These are phyloP conservation scores for Eleginops maclovinus DNA, from an alignment of 2,113 vertebrate genomes.

Conservation along the genomic window DNA sequence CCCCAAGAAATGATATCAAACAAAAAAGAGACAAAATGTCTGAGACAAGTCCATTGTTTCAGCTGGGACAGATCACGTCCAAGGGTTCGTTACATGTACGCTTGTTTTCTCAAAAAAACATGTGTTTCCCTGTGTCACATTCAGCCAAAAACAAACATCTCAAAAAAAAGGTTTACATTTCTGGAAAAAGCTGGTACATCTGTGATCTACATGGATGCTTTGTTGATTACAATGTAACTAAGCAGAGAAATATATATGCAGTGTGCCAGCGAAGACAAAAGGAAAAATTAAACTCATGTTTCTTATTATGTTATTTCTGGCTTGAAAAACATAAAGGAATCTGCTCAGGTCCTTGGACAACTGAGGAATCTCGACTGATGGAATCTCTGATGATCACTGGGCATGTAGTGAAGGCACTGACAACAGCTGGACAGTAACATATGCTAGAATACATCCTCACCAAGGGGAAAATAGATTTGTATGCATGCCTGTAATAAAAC, in stretches of 20 bases:
- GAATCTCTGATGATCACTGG: slow-evolving; percentile 53
- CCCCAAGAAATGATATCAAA: slow-evolving; percentile 64
- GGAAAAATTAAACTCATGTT: not conserved
- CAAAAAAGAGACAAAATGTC: slow-evolving; percentile 36
- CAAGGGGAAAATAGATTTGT: slow-evolving; percentile 44
- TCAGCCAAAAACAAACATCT: slow-evolving; percentile 25
- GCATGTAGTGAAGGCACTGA: slow-evolving; percentile 78
- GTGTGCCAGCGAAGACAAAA: slow-evolving; percentile 19
- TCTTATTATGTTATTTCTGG: slow-evolving; percentile 32
- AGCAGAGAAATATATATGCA: slow-evolving; percentile 33
- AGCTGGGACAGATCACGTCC: slow-evolving; percentile 42
- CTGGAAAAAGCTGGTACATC: slow-evolving; percentile 21
- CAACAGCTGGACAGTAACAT: slow-evolving; percentile 57
- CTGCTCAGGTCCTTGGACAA: slow-evolving; percentile 26
- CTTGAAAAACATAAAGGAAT: slow-evolving; percentile 57
- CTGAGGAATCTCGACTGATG: slow-evolving; percentile 44
- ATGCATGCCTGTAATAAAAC: slow-evolving; percentile 42
- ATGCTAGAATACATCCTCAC: slow-evolving; percentile 43
- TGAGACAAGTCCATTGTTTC: slow-evolving; percentile 39
- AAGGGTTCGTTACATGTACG: not conserved
- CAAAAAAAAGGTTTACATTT: slow-evolving; percentile 13
- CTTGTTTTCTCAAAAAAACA: not conserved
- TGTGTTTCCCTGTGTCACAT: slow-evolving; percentile 18
- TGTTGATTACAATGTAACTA: slow-evolving; percentile 15
- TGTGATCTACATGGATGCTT: slow-evolving; percentile 34